Percentiles rank a stretch among this genome's conserved stretches.
These are phyloP conservation scores for Netelia fuscicornis DNA, from an alignment of 2,888 invertebrate genomes.

Conservation along the genomic window DNA sequence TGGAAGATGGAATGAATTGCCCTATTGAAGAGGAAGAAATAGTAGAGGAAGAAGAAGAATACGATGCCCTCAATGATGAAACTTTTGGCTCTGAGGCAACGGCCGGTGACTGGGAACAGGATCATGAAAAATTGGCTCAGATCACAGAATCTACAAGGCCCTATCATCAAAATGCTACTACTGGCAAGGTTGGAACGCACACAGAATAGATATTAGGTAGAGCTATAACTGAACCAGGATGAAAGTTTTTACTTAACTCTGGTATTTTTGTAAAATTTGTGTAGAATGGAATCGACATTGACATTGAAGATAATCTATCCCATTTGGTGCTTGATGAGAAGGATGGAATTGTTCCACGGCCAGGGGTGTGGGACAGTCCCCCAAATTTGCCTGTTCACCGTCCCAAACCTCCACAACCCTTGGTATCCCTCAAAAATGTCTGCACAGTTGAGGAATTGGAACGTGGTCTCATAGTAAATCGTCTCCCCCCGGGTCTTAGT, in stretches of 20 bases:
- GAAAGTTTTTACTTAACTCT: no score
- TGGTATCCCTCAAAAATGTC: conserved; percentile 86
- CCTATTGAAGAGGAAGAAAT: conserved; percentile 87
- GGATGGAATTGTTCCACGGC: conserved; percentile 84
- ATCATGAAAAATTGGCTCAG: conserved; percentile 89
- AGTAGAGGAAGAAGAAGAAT: conserved; percentile 91
- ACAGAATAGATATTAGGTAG: background rate
- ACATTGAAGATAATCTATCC: conserved; percentile 86
- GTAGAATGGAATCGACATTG: conserved; percentile 79
- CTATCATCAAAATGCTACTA: conserved; percentile 72
- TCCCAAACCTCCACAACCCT: conserved; percentile 71
- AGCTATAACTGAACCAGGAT: no score
- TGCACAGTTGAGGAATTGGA: conserved; percentile 92
- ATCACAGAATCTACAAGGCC: conserved; percentile 86
- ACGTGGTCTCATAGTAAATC: conserved; percentile 87
- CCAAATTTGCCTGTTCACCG: conserved; percentile 77
- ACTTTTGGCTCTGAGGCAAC: conserved; percentile 94
- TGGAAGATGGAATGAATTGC: conserved; percentile 81
- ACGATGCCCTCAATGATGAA: conserved; percentile 96
- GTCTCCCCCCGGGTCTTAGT: conserved; percentile 80
- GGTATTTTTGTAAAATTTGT: conserved; percentile 1
- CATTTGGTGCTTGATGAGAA: conserved; percentile 87
- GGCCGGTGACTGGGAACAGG: conserved; percentile 90
- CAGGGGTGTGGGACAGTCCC: conserved; percentile 86
- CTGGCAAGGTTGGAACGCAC: conserved; percentile 67